phyloP scores from a whole-genome alignment of 2,888 invertebrate species.

The Lycia hirtaria region DNA sequence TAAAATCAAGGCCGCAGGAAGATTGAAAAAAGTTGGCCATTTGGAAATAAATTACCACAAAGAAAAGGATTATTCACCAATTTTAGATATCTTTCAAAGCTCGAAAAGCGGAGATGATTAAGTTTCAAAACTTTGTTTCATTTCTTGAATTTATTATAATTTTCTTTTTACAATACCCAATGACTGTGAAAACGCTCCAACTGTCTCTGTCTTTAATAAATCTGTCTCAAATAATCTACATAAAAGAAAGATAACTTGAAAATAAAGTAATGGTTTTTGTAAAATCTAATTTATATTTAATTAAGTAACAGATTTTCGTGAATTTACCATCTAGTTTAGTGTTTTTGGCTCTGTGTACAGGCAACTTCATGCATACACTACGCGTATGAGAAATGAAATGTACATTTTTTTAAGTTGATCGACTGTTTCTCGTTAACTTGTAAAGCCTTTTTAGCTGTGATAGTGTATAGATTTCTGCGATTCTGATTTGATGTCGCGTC shows the following conservation, averaged over 20 bases:
- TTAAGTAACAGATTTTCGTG: too few species aligned
- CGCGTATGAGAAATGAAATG: too few species aligned
- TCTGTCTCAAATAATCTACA: not conserved
- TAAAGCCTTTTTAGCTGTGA: too few species aligned
- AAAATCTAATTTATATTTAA: too few species aligned
- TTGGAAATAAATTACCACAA: slow-evolving; percentile 58
- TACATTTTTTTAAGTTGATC: too few species aligned
- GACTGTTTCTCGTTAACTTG: too few species aligned
- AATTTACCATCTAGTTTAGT: too few species aligned
- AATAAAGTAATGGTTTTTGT: too few species aligned
- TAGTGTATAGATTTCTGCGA: too few species aligned
- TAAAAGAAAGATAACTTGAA: not conserved
- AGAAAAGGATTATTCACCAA: slow-evolving; percentile 61
- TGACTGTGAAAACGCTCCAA: slow-evolving; percentile 46
- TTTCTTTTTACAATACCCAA: slow-evolving; percentile 48
- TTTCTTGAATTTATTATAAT: slow-evolving; percentile 55
- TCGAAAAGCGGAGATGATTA: slow-evolving; percentile 55
- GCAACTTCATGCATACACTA: too few species aligned
- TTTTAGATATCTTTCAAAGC: slow-evolving; percentile 58
- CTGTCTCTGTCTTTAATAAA: slow-evolving; percentile 18
- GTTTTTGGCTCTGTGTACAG: too few species aligned
- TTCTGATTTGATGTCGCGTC: too few species aligned
- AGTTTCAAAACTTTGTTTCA: slow-evolving; percentile 57
- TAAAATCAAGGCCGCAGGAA: slow-evolving; percentile 48
- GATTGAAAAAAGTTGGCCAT: slow-evolving; percentile 51